Conservation (phyloP, 2,888 invertebrate species). For the Steinernema carpocapsae region DNA sequence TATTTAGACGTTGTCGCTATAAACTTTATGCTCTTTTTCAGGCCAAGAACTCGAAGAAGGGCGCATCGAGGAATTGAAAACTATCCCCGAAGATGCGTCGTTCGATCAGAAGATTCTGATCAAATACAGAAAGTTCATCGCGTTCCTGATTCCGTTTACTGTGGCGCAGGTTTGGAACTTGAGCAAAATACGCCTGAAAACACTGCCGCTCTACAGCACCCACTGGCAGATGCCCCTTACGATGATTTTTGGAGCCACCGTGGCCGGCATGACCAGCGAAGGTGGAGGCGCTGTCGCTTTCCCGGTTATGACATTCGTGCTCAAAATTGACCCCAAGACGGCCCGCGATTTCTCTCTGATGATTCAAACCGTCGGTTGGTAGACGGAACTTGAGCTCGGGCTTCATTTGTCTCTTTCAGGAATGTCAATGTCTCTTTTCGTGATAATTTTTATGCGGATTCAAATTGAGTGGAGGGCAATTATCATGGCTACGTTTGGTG, state of each 20-base stretch:
- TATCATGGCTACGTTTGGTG: constrained; percentile 60
- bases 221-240: constrained; percentile 63
- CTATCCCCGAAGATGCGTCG: constrained; percentile 47
- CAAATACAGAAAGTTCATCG: constrained; percentile 52
- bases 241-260: constrained; percentile 62
- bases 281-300: constrained; percentile 58
- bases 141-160: constrained; percentile 50
- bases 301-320: constrained; percentile 61
- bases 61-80: constrained; percentile 44
- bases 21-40: constrained; percentile 35
- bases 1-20: background rate
- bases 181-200: background rate
- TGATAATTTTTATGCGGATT: constrained; percentile 67
- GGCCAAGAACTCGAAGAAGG: constrained; percentile 53
- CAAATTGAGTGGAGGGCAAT: constrained; percentile 64
- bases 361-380: constrained; percentile 61
- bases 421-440: constrained; percentile 67
- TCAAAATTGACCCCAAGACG: constrained; percentile 57
- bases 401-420: constrained; percentile 44
- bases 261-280: constrained; percentile 62
- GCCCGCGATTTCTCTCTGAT: constrained; percentile 65
- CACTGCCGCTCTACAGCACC: constrained; percentile 52
- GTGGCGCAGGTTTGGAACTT: constrained; percentile 47
- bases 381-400: background rate
- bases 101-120: constrained; percentile 48